phyloP scores from a whole-genome alignment of 1,140 invertebrate genomes.

The Laupala kohalensis region DNA sequence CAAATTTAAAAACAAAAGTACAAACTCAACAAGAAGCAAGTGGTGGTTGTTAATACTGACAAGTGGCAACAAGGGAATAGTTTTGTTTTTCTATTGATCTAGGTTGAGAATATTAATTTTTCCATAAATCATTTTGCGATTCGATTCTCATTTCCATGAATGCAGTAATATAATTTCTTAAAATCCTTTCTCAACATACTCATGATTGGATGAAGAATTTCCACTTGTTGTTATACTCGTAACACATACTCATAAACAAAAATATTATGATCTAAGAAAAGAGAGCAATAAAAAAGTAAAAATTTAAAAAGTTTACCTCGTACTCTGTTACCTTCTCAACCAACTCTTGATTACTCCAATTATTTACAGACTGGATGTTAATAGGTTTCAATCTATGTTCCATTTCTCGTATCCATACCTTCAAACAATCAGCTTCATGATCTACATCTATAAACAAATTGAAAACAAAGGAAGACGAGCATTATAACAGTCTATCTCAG shows the following conservation, averaged over 20 bases:
- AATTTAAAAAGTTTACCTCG: slow-evolving; percentile 44
- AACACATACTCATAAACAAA: neutral
- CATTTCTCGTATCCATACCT: slow-evolving; percentile 51
- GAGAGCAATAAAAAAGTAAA: neutral
- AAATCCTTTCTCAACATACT: too few relatives aligned
- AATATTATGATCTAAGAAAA: neutral
- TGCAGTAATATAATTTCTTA: too few relatives aligned
- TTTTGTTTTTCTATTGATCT: too few relatives aligned
- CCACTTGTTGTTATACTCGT: too few relatives aligned
- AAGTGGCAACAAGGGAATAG: too few relatives aligned
- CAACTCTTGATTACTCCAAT: slow-evolving; percentile 44
- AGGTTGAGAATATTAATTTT: too few relatives aligned
- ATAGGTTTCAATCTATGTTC: slow-evolving; percentile 50
- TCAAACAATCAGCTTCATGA: slow-evolving; percentile 53
- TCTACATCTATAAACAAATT: slow-evolving; percentile 36
- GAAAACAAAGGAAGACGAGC: neutral
- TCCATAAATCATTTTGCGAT: too few relatives aligned
- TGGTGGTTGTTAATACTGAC: too few relatives aligned
- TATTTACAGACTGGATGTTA: slow-evolving; percentile 37
- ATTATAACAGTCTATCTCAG: neutral
- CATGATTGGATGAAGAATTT: too few relatives aligned
- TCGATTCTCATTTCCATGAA: too few relatives aligned
- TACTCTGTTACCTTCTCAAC: slow-evolving; percentile 52
- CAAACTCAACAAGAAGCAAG: too few relatives aligned
- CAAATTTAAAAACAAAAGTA: too few relatives aligned